Percentiles rank a stretch among this genome's conserved stretches.
Evolutionary conservation across 2,113 vertebrate genomes (phyloP).

Genomic region (Pycnonotus jocosus): DNA sequence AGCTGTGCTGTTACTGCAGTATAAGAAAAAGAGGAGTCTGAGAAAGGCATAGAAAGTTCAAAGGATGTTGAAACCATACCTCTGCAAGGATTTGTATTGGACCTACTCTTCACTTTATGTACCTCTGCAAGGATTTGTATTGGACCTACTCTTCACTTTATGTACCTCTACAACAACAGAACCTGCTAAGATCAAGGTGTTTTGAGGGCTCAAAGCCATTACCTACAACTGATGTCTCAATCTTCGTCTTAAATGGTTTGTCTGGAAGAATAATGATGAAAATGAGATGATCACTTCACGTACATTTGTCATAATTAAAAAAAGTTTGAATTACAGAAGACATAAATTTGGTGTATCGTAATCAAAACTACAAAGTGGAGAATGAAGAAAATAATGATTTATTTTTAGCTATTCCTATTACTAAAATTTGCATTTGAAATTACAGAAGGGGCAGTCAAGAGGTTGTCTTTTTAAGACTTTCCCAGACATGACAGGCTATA

Average conservation of each 20-base stretch:
- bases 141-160: neutral
- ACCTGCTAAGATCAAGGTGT: neutral
- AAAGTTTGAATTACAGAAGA: neutral
- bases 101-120: neutral
- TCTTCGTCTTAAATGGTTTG: neutral
- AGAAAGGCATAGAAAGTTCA: neutral
- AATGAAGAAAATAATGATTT: neutral
- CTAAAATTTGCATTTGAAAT: conserved; percentile 36
- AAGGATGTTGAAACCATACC: neutral
- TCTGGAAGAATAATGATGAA: neutral
- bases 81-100: neutral
- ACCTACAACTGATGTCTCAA: neutral
- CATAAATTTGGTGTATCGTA: neutral
- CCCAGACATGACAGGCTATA: neutral
- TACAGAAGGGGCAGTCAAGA: neutral
- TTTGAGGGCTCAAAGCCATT: neutral
- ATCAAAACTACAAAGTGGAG: neutral
- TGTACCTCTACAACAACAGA: neutral
- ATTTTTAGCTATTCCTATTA: conserved; percentile 7
- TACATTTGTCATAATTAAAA: neutral
- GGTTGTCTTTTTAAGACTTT: neutral
- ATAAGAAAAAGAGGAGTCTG: neutral
- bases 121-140: neutral
- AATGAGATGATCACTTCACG: neutral
- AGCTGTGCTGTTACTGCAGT: neutral